These are phyloP conservation scores for Lepilemur ruficaudatus DNA, from an alignment of 2,797 vertebrate genomes.

Conservation along the genomic window DNA sequence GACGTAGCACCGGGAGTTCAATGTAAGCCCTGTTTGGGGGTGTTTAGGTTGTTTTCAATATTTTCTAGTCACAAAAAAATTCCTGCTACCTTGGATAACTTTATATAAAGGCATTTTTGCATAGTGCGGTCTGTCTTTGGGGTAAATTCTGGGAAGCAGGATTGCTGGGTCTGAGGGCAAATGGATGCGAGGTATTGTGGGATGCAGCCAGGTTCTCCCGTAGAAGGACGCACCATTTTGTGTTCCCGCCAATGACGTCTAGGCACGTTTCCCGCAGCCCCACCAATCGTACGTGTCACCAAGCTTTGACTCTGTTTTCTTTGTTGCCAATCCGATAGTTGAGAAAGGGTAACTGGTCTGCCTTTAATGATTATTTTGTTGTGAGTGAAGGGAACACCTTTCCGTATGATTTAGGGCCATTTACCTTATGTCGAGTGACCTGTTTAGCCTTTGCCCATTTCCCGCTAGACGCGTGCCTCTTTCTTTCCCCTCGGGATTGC, in stretches of 20 bases:
- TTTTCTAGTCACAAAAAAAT: not conserved
- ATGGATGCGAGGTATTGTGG: rapidly evolving
- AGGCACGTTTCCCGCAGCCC: not conserved
- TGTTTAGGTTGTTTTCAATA: not conserved
- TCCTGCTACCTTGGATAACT: not conserved
- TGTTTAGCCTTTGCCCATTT: not conserved
- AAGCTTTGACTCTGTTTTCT: not conserved
- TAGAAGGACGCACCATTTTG: rapidly evolving
- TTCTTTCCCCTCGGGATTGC: no score
- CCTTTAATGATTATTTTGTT: not conserved
- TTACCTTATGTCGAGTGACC: not conserved
- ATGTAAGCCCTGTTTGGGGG: rapidly evolving
- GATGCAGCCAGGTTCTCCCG: rapidly evolving
- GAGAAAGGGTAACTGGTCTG: not conserved
- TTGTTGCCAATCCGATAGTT: not conserved
- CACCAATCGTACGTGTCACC: rapidly evolving
- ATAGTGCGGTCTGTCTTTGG: not conserved
- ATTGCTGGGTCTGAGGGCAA: not conserved
- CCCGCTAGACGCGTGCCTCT: not conserved
- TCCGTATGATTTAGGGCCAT: not conserved
- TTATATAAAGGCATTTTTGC: not conserved
- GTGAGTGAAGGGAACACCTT: not conserved
- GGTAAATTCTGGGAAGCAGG: no score
- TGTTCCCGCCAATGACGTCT: rapidly evolving
- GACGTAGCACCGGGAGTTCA: rapidly evolving